Percentiles rank a stretch among this genome's conserved stretches.
Evolutionary conservation across 2,113 vertebrate genomes (phyloP).

Genomic region (Campylorhamphus procurvoides): DNA sequence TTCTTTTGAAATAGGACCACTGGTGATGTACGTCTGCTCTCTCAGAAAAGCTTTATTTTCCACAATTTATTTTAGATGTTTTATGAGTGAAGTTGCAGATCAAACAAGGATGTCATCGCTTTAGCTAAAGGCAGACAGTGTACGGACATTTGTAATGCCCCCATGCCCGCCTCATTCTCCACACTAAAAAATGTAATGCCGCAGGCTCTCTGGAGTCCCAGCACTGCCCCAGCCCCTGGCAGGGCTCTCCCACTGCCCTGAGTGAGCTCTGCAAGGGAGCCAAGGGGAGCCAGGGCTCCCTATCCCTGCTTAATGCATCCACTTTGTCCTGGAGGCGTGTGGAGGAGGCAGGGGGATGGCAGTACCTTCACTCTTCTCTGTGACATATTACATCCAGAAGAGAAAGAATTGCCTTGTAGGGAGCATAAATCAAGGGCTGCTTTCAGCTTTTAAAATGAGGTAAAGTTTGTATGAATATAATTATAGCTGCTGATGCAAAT

Average conservation of each 20-base stretch:
- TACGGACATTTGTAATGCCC: not conserved
- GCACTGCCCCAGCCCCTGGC: not conserved
- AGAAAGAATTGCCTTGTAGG: constrained; percentile 50
- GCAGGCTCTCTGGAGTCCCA: not conserved
- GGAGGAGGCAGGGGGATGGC: not conserved
- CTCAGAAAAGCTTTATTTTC: not conserved
- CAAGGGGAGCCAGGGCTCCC: not conserved
- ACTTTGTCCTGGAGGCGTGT: not conserved
- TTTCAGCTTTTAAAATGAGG: constrained; percentile 35
- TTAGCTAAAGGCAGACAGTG: not conserved
- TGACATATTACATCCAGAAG: constrained; percentile 1
- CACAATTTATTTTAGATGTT: not conserved
- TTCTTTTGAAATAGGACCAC: not conserved
- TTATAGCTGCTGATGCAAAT: constrained; percentile 60
- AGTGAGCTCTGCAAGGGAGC: not conserved
- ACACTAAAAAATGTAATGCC: not conserved
- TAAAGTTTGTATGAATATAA: constrained; percentile 52
- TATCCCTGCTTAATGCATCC: not conserved
- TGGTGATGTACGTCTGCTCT: not conserved
- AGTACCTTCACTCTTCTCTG: not conserved
- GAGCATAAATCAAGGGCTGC: constrained; percentile 58
- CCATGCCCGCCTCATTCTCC: not conserved
- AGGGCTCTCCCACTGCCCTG: not conserved
- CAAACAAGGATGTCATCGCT: not conserved
- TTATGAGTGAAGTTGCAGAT: not conserved